phyloP scores from a whole-genome alignment of 1,140 invertebrate species.

The Microplitis mediator region DNA sequence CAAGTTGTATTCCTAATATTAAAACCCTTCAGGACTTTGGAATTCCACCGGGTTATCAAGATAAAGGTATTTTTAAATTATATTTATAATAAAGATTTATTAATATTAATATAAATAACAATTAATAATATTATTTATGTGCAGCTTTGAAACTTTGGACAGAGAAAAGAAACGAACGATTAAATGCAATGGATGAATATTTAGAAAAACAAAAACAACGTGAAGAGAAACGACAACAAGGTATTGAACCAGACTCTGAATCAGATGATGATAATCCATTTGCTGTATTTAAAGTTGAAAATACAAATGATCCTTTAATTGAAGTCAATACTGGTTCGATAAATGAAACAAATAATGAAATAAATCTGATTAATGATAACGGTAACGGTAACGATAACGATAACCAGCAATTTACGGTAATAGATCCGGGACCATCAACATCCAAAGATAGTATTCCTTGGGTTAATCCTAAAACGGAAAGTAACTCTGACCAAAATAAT shows the following conservation, averaged over 20 bases:
- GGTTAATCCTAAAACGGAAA: constrained; percentile 16
- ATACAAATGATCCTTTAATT: not conserved
- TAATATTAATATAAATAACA: not conserved
- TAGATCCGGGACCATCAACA: constrained; percentile 44
- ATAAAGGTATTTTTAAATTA: constrained; percentile 36
- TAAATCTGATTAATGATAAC: not conserved
- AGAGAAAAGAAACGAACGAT: constrained; percentile 38
- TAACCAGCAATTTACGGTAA: constrained; percentile 8
- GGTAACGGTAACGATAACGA: constrained; percentile 10
- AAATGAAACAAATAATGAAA: constrained; percentile 24
- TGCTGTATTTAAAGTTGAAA: constrained; percentile 38
- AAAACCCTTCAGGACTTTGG: constrained; percentile 46
- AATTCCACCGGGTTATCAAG: constrained; percentile 47
- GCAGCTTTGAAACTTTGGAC: constrained; percentile 48
- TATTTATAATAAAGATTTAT: too few relatives aligned
- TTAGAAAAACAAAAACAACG: constrained; percentile 49
- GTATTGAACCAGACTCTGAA: constrained; percentile 46
- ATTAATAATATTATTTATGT: constrained; percentile 18
- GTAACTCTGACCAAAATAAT: not conserved
- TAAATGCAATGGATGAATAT: constrained; percentile 43
- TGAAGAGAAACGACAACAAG: constrained; percentile 43
- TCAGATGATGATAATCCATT: constrained; percentile 50
- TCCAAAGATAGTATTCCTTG: constrained; percentile 38
- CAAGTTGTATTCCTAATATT: constrained; percentile 43
- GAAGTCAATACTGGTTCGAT: not conserved